These are phyloP conservation scores for Orientallactaga sibirica DNA, from an alignment of 2,797 vertebrate species.

Conservation along the genomic window DNA sequence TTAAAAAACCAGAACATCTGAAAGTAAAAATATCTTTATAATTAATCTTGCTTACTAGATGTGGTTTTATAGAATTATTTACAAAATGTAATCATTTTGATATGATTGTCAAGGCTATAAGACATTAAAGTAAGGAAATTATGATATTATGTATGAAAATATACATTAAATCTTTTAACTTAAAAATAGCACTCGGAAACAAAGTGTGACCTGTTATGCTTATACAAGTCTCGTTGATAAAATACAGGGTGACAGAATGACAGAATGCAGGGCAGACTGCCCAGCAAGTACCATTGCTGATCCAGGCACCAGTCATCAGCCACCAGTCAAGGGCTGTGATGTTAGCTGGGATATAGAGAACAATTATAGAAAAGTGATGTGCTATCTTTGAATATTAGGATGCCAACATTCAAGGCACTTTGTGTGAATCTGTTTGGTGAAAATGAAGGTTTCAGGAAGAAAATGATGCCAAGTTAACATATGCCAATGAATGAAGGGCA, in stretches of 20 bases:
- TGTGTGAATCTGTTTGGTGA: not conserved
- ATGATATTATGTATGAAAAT: not conserved
- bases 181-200: slow-evolving; percentile 2
- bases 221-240: not conserved
- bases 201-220: not conserved
- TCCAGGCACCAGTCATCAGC: not conserved
- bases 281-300: not conserved
- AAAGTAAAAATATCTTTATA: slow-evolving; percentile 20
- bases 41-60: not conserved
- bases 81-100: slow-evolving; percentile 27
- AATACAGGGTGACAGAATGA: not conserved
- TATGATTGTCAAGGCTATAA: not conserved
- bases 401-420: not conserved
- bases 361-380: not conserved
- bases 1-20: not conserved
- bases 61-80: not conserved
- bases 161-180: slow-evolving; percentile 12
- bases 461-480: not conserved
- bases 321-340: not conserved
- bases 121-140: not conserved
- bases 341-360: not conserved
- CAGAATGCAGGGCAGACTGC: not conserved
- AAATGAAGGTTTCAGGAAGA: not conserved
- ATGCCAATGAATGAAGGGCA: not conserved
- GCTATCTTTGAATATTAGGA: not conserved